A percentile compares a stretch with the other conserved stretches of the same genome.
Evolutionary conservation across 2,888 invertebrate species (phyloP).

Genomic region (Dryobotodes eremita): DNA sequence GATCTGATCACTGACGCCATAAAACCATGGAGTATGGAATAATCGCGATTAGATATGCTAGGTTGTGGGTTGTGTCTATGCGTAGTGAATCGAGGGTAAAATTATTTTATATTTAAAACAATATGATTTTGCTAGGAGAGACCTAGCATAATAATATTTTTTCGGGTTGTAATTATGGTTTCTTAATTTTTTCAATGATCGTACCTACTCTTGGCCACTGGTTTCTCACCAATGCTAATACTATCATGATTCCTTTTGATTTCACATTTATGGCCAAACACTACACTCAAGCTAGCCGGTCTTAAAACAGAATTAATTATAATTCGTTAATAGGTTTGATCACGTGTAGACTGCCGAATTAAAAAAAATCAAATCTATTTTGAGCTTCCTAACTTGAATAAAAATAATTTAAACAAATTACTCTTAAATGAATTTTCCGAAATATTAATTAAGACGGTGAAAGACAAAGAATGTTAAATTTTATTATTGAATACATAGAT

Average conservation of each 20-base stretch:
- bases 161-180: not conserved
- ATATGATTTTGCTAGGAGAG: not conserved
- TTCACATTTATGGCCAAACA: not conserved
- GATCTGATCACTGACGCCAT: conserved; percentile 75
- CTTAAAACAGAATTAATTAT: not conserved
- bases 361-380: not conserved
- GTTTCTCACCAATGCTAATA: not conserved
- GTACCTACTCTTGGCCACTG: not conserved
- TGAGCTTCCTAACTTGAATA: not conserved
- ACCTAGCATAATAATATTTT: not conserved
- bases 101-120: not conserved
- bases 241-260: not conserved
- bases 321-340: not conserved
- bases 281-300: not conserved
- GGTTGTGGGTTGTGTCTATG: not conserved
- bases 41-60: conserved; percentile 42
- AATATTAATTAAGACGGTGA: conserved; percentile 28
- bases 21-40: conserved; percentile 62
- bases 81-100: not conserved
- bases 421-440: conserved; percentile 3
- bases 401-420: conserved; percentile 20
- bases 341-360: not conserved
- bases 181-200: not conserved
- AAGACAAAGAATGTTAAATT: conserved; percentile 9
- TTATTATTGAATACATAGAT: conserved; percentile 19